phyloP scores from a whole-genome alignment of 2,113 vertebrate genomes.

The Ictalurus punctatus region DNA sequence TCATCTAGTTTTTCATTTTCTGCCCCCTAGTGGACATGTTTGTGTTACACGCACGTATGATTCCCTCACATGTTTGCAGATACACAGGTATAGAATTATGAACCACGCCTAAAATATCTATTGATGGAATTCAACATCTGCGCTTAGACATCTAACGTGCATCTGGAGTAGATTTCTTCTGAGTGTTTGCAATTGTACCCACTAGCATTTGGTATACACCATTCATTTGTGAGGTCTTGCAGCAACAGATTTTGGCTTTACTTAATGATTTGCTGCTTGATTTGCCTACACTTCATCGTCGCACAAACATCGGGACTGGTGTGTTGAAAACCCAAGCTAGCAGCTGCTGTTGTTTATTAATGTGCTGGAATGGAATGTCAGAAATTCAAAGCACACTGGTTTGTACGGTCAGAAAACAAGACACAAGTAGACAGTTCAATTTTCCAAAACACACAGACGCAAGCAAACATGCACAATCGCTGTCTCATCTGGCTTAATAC shows the following conservation, averaged over 20 bases:
- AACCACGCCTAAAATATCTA: neutral
- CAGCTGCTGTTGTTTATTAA: slow-evolving; percentile 13
- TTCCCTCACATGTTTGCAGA: neutral
- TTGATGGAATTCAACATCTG: too few species aligned
- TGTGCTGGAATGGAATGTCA: neutral
- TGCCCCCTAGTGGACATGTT: neutral
- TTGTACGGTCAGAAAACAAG: slow-evolving; percentile 3
- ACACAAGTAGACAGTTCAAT: neutral
- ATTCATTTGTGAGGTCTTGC: neutral
- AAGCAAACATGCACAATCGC: neutral
- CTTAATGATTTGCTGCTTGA: neutral
- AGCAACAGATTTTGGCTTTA: neutral
- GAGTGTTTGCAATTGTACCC: neutral
- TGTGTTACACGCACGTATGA: neutral
- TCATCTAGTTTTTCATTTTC: neutral
- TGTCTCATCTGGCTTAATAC: neutral
- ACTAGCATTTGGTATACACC: neutral
- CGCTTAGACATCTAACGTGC: neutral
- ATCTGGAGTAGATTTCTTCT: neutral
- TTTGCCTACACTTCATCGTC: neutral
- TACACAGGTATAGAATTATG: neutral
- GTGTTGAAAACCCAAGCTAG: neutral
- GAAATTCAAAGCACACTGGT: neutral
- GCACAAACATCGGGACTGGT: neutral
- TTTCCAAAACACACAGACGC: neutral